Percentiles rank a stretch among this genome's conserved stretches.
Conservation (phyloP, 2,888 invertebrate genomes). For the Andricus quercusramuli region DNA sequence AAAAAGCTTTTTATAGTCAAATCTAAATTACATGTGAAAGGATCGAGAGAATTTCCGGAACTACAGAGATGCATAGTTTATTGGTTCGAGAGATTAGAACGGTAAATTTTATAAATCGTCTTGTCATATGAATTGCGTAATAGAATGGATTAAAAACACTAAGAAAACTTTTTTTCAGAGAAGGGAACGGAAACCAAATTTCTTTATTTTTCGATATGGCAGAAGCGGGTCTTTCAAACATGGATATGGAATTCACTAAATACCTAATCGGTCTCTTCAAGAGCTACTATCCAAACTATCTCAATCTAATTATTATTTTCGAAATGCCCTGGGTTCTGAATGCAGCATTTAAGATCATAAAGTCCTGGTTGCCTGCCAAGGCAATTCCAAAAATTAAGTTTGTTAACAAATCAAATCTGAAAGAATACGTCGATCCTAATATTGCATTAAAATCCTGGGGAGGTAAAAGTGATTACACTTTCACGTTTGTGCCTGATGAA, state of each 20-base stretch:
- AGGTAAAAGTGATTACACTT: slow-evolving; percentile 87
- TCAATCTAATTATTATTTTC: slow-evolving; percentile 93
- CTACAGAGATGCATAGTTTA: slow-evolving; percentile 90
- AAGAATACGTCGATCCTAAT: slow-evolving; percentile 86
- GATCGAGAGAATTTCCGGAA: slow-evolving; percentile 86
- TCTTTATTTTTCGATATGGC: slow-evolving; percentile 95
- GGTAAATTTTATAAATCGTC: slow-evolving; percentile 76
- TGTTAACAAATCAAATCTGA: slow-evolving; percentile 86
- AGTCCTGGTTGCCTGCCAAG: slow-evolving; percentile 91
- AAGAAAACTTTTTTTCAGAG: slow-evolving; percentile 76
- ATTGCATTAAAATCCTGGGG: slow-evolving; percentile 91
- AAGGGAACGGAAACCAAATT: slow-evolving; percentile 87
- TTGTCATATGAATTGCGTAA: slow-evolving; percentile 46
- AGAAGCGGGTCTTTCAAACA: slow-evolving; percentile 90
- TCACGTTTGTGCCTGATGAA: slow-evolving; percentile 85
- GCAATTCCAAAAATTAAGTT: slow-evolving; percentile 94
- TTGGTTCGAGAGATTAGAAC: slow-evolving; percentile 90
- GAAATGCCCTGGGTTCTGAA: slow-evolving; percentile 97
- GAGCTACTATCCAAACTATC: slow-evolving; percentile 91
- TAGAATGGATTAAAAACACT: slow-evolving; percentile 15
- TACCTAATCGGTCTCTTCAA: slow-evolving; percentile 93
- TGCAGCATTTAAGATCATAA: slow-evolving; percentile 94
- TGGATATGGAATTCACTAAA: slow-evolving; percentile 95
- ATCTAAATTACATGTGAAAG: slow-evolving; percentile 90
- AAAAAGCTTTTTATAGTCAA: slow-evolving; percentile 88